A percentile compares a stretch with the other conserved stretches of the same genome.
These are phyloP conservation scores for Whitmania pigra DNA, from an alignment of 1,140 invertebrate species.

Conservation along the genomic window DNA sequence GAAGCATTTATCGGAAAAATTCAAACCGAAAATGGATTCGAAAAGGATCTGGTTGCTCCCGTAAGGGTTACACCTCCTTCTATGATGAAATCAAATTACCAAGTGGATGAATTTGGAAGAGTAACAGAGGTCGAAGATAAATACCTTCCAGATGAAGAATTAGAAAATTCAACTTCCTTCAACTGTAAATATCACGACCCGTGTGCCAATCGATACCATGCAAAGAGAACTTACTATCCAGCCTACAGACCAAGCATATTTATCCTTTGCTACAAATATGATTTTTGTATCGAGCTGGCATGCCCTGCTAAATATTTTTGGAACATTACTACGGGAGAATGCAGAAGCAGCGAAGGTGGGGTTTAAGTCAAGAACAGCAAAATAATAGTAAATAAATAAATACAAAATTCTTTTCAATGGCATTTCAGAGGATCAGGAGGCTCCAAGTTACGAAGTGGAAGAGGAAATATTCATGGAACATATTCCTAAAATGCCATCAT, in stretches of 20 bases:
- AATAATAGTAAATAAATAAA: not conserved
- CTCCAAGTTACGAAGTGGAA: not conserved
- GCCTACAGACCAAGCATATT: not conserved
- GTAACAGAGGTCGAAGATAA: no score
- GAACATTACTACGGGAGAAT: not conserved
- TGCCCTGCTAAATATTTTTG: not conserved
- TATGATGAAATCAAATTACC: no score
- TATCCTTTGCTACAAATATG: slow-evolving; percentile 12
- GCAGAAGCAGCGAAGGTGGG: not conserved
- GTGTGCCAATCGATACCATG: not conserved
- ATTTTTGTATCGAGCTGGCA: not conserved
- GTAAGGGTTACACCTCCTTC: no score
- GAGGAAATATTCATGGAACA: not conserved
- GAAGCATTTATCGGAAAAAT: no score
- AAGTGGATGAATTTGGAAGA: no score
- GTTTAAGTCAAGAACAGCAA: not conserved
- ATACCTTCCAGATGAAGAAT: no score
- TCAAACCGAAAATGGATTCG: no score
- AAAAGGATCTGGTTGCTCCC: no score
- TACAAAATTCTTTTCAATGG: no score
- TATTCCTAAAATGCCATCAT: not conserved
- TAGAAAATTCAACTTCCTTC: no score
- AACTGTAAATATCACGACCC: no score
- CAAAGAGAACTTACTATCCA: slow-evolving; percentile 2
- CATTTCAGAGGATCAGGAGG: not conserved